Evolutionary conservation across 2,888 invertebrate species (phyloP).

Genomic region (Ligdia adustata): DNA sequence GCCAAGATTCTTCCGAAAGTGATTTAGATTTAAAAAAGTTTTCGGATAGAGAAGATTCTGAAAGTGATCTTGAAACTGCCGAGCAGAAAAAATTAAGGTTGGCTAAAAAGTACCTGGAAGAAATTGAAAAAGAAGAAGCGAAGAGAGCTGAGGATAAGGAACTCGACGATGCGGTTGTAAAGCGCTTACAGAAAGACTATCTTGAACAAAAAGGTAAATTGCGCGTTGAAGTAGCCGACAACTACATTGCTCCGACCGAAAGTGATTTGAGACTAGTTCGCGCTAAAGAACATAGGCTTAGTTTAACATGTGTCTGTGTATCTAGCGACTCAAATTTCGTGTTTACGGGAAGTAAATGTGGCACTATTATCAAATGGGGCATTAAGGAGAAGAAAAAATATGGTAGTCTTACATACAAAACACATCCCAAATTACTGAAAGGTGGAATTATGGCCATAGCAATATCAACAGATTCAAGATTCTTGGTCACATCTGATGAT

Average conservation of each 20-base stretch:
- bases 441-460: slow-evolving; percentile 87
- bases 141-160: slow-evolving; percentile 86
- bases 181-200: slow-evolving; percentile 92
- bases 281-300: slow-evolving; percentile 90
- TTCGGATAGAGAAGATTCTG: slow-evolving; percentile 74
- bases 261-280: slow-evolving; percentile 82
- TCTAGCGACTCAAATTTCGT: slow-evolving; percentile 88
- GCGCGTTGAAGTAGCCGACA: slow-evolving; percentile 89
- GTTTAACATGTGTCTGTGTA: slow-evolving; percentile 92
- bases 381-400: slow-evolving; percentile 86
- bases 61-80: slow-evolving; percentile 90
- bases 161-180: slow-evolving; percentile 87
- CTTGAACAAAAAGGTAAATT: slow-evolving; percentile 94
- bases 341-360: slow-evolving; percentile 95
- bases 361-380: slow-evolving; percentile 94
- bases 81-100: slow-evolving; percentile 95
- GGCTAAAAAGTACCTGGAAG: slow-evolving; percentile 94
- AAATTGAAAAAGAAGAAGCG: slow-evolving; percentile 92
- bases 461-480: slow-evolving; percentile 91
- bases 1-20: slow-evolving; percentile 86
- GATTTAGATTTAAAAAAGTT: slow-evolving; percentile 85
- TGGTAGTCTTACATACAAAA: slow-evolving; percentile 78
- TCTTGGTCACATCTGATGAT: slow-evolving; percentile 85
- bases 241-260: slow-evolving; percentile 57
- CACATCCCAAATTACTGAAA: slow-evolving; percentile 65